Conservation (phyloP, 2,888 invertebrate species). For the Gibbula magus region DNA sequence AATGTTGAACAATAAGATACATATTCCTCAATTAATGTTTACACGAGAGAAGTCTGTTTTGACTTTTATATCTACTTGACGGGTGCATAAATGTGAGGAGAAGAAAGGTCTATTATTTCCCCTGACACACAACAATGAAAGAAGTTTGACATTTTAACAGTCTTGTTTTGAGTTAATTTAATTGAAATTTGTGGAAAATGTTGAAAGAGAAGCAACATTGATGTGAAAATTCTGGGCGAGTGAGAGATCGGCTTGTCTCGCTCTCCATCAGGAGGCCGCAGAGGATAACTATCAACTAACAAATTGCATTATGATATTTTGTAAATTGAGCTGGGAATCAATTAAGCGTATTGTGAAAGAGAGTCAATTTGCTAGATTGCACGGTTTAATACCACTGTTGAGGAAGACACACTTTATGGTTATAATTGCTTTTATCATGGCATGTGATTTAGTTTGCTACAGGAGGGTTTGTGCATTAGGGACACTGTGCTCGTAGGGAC, state of each 20-base stretch:
- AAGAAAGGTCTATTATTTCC: too few species aligned
- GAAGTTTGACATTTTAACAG: too few species aligned
- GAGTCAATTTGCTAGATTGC: constrained; percentile 21
- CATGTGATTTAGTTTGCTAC: constrained; percentile 11
- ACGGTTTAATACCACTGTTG: background rate
- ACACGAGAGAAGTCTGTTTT: too few species aligned
- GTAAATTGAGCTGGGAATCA: constrained; percentile 7
- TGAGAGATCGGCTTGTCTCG: too few species aligned
- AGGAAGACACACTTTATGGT: background rate
- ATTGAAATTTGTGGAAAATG: background rate
- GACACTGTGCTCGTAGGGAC: too few species aligned
- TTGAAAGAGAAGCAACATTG: background rate
- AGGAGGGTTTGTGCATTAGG: background rate
- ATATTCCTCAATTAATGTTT: too few species aligned
- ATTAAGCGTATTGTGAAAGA: constrained; percentile 24
- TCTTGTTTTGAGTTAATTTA: too few species aligned
- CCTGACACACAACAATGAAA: too few species aligned
- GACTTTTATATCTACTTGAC: too few species aligned
- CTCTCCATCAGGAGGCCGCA: background rate
- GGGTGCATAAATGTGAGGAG: too few species aligned
- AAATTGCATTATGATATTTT: constrained; percentile 22
- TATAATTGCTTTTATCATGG: constrained; percentile 13
- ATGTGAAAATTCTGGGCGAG: too few species aligned
- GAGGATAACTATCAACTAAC: constrained; percentile 6
- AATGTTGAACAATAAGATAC: too few species aligned